A percentile compares a stretch with the other conserved stretches of the same genome.
phyloP scores from a whole-genome alignment of 2,113 vertebrate genomes.

The Crotalus horridus region DNA sequence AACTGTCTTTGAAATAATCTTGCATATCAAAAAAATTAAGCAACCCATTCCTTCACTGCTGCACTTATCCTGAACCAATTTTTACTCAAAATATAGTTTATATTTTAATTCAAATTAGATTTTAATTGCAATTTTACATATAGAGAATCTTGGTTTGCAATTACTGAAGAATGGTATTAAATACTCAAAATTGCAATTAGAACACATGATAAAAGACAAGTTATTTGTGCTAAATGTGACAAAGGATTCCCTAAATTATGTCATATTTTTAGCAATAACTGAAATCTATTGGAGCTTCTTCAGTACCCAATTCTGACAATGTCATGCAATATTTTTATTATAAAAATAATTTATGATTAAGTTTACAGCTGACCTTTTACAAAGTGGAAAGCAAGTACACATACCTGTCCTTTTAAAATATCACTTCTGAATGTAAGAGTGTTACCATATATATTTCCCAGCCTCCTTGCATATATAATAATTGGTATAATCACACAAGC shows the following conservation, averaged over 20 bases:
- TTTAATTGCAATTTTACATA: conserved; percentile 14
- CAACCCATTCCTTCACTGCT: neutral
- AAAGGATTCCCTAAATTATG: neutral
- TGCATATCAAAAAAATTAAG: neutral
- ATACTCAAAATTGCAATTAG: neutral
- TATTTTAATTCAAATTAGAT: neutral
- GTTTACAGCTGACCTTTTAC: conserved; percentile 33
- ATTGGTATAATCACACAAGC: conserved; percentile 16
- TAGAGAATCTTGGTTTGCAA: neutral
- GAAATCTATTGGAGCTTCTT: neutral
- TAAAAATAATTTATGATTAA: conserved; percentile 55
- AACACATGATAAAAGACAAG: neutral
- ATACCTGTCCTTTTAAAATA: conserved; percentile 18
- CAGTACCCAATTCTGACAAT: neutral
- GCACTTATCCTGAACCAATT: neutral
- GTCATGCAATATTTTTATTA: conserved; percentile 59
- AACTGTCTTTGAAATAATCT: neutral
- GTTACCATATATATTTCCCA: conserved; percentile 20
- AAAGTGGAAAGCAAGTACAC: conserved; percentile 25
- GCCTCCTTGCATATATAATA: conserved; percentile 37
- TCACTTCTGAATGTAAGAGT: conserved; percentile 26
- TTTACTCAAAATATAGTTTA: conserved; percentile 5
- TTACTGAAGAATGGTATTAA: neutral
- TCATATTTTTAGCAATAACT: neutral
- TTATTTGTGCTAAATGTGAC: neutral